Conservation (phyloP, 2,797 vertebrate genomes). For the Gymnoscopelus microlampas region DNA sequence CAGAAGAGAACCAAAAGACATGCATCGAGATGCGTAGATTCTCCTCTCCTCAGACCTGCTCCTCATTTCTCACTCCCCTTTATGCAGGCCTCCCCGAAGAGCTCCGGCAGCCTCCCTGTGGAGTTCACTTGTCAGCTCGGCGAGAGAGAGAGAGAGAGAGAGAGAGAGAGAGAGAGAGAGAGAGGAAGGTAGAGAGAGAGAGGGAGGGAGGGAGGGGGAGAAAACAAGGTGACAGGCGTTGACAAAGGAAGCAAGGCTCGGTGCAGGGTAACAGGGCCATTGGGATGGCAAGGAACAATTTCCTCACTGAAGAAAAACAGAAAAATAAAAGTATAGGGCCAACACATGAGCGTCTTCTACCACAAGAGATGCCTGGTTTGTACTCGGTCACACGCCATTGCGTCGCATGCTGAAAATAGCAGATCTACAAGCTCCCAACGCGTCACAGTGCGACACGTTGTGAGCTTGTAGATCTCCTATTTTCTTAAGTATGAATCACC, state of each 20-base stretch:
- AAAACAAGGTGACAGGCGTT: slow-evolving; percentile 77
- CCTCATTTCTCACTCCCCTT: slow-evolving; percentile 56
- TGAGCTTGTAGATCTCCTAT: too few relatives aligned
- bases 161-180: slow-evolving; percentile 5
- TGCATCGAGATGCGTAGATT: slow-evolving; percentile 67
- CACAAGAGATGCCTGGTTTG: slow-evolving; percentile 53
- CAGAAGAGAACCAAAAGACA: slow-evolving; percentile 74
- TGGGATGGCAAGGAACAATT: slow-evolving; percentile 75
- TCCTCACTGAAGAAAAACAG: slow-evolving; percentile 62
- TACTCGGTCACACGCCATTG: too few relatives aligned
- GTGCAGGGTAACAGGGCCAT: slow-evolving; percentile 76
- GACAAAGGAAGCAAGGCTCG: slow-evolving; percentile 80
- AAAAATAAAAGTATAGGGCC: slow-evolving; percentile 62
- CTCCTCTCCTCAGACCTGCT: slow-evolving; percentile 56
- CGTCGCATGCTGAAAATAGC: too few relatives aligned
- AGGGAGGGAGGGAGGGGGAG: slow-evolving; percentile 29
- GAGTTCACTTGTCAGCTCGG: slow-evolving; percentile 78
- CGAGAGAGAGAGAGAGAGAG: slow-evolving; percentile 58
- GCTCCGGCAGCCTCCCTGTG: slow-evolving; percentile 66
- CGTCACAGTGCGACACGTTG: too few relatives aligned
- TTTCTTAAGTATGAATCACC: too few relatives aligned
- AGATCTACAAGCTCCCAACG: too few relatives aligned
- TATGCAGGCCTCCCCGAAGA: slow-evolving; percentile 68
- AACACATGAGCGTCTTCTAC: slow-evolving; percentile 54
- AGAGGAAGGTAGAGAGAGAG: slow-evolving; percentile 8